Evolutionary conservation across 2,113 vertebrate genomes (phyloP).

Genomic region (rat (Rattus norvegicus)): DNA sequence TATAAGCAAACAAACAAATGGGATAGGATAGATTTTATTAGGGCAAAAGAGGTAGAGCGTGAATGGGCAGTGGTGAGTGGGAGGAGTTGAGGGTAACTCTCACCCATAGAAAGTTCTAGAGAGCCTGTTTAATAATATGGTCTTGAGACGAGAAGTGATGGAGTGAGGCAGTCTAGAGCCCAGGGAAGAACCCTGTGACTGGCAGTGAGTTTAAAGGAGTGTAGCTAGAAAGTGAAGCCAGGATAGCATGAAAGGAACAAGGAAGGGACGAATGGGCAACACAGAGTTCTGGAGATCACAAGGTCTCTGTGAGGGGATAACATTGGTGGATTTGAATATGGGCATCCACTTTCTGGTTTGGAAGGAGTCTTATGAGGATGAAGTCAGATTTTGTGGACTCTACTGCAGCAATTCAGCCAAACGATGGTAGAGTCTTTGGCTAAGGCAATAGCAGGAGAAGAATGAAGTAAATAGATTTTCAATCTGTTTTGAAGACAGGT

Average conservation of each 20-base stretch:
- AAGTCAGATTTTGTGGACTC: neutral
- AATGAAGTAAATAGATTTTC: neutral
- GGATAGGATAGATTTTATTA: neutral
- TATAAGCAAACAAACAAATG: neutral
- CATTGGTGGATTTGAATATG: neutral
- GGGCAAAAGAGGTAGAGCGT: neutral
- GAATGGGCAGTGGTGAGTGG: neutral
- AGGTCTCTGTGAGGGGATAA: neutral
- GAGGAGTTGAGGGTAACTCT: neutral
- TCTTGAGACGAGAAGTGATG: neutral
- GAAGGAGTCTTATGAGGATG: neutral
- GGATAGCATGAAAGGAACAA: neutral
- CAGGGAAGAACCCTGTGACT: neutral
- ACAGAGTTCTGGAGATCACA: neutral
- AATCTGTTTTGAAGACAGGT: neutral
- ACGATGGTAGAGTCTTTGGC: neutral
- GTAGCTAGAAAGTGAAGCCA: neutral
- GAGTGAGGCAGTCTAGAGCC: neutral
- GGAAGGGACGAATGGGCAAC: neutral
- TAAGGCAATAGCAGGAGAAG: neutral
- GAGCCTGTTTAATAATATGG: neutral
- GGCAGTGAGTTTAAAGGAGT: neutral
- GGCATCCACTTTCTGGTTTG: neutral
- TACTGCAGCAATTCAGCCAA: neutral
- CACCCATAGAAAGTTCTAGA: neutral